Conservation (phyloP, 2,113 vertebrate genomes). For the Pelmatolapia mariae region DNA sequence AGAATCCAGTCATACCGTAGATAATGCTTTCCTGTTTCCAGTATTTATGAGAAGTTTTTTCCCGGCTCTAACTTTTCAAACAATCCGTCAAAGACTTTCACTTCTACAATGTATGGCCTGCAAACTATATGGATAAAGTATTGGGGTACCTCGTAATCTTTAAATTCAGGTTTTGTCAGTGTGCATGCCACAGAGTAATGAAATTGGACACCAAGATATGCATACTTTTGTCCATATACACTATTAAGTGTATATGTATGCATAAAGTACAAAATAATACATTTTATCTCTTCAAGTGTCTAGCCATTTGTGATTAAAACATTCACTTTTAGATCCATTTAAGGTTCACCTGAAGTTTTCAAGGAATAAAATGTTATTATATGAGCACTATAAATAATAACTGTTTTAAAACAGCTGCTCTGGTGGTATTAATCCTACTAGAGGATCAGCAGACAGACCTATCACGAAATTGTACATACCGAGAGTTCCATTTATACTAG, state of each 20-base stretch:
- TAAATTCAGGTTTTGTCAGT: neutral
- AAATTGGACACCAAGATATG: neutral
- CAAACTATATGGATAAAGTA: neutral
- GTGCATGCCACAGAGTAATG: neutral
- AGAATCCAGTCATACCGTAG: neutral
- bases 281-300: neutral
- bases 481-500: neutral
- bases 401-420: neutral
- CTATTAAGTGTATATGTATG: neutral
- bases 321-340: neutral
- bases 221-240: neutral
- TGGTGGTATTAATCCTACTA: neutral
- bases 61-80: neutral
- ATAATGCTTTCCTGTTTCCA: neutral
- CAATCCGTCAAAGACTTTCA: neutral
- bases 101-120: neutral
- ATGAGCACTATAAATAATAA: neutral
- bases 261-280: neutral
- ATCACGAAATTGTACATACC: neutral
- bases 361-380: neutral
- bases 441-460: neutral
- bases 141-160: neutral
- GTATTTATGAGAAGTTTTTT: neutral
- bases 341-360: neutral
- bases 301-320: neutral